Evolutionary conservation across 2,797 vertebrate genomes (phyloP), one percentile per base, ranked within the genome.

Genomic region (Okamejei kenojei): DNA sequence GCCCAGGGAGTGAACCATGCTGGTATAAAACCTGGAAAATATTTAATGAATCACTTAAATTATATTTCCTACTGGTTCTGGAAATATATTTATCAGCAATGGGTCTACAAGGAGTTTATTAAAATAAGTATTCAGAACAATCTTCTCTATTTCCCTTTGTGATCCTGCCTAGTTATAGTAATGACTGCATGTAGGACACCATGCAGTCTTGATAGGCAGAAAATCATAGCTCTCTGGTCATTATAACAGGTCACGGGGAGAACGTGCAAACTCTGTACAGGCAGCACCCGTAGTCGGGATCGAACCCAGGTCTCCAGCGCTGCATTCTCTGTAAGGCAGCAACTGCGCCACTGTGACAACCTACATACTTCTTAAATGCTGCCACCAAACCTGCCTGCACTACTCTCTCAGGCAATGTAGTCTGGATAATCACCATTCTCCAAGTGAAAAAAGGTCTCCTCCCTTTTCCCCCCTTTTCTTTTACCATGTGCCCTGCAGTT

Each of bases 21-120:
- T 54, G 88, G 68, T 21, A 54, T 38, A 29, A 76, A 92, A 92
- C 1, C 90, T 17, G n/a, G 7, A 7, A 76, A 92, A 71, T n/a
- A 92, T 58, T 92, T 92, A 92, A 92, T 71, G 73, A 76, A 54
- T 54, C 90, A 92, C 29, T 76, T 54, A 76, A 92, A 58, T 17
- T 11, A 58, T 74, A 4, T 73, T 92, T 73, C 71, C 45, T 8
- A 45, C 90, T 23, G 29, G 4, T 92, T 92, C 6, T 76, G 90
- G 21, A 92, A 76, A 92, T 54, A 54, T 92, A 73, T 73, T 92
- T 92, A 76, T 92, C 68, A 73, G 71, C 5, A 13, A 19, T 54
- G 35, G 35, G 26, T 73, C 90, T 63, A 54, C n/a, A 58, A 92
- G 38, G 90, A 54, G 38, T 29, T 92, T 92, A 92, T 74, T 92